Evolutionary conservation across 2,888 invertebrate species (phyloP).

Genomic region (Resseliella maxima): DNA sequence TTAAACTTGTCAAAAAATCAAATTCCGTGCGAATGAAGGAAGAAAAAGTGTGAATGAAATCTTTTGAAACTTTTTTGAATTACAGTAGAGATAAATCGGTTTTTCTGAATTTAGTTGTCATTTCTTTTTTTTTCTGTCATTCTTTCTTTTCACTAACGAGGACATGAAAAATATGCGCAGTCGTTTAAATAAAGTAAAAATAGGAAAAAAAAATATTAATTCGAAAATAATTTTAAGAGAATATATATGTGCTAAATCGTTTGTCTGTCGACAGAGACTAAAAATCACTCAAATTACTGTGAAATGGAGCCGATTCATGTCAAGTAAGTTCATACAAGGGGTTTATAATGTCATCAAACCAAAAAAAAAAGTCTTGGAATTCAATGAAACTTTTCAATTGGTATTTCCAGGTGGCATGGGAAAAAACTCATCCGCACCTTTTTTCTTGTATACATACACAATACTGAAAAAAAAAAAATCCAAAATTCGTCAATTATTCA

Average conservation of each 20-base stretch:
- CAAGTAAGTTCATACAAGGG: background rate
- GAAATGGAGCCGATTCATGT: background rate
- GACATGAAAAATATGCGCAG: no score
- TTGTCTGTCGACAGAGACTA: slow-evolving; percentile 31
- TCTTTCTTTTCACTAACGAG: background rate
- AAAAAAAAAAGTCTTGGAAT: background rate
- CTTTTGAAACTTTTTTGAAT: slow-evolving; percentile 14
- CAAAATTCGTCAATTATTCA: no score
- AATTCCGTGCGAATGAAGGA: no score
- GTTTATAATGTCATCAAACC: background rate
- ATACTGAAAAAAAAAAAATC: no score
- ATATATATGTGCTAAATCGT: background rate
- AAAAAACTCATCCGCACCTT: no score
- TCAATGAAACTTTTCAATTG: background rate
- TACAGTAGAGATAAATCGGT: background rate
- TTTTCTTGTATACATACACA: no score
- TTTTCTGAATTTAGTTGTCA: background rate
- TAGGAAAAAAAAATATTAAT: no score
- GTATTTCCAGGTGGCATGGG: background rate
- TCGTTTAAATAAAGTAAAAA: no score
- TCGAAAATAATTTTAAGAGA: background rate
- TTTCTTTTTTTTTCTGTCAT: background rate
- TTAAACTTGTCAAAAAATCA: background rate
- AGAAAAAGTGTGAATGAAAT: background rate
- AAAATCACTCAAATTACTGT: slow-evolving; percentile 18